These are phyloP conservation scores for Xiphydria camelus DNA, from an alignment of 2,888 invertebrate genomes.

Conservation along the genomic window DNA sequence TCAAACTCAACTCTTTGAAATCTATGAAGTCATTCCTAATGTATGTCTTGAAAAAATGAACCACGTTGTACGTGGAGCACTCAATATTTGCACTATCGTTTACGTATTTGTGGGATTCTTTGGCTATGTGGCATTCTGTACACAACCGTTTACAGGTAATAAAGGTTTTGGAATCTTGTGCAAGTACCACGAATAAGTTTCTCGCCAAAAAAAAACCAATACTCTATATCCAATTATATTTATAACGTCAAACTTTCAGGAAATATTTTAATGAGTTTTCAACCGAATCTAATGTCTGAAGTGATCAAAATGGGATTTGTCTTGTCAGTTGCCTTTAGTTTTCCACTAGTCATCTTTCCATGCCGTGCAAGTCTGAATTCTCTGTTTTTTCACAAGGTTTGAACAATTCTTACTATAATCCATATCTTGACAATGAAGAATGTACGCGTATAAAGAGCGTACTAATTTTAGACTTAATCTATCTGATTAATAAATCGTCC, in stretches of 20 bases:
- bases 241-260: no score
- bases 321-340: conserved; percentile 92
- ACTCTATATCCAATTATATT: no score
- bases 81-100: conserved; percentile 87
- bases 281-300: conserved; percentile 80
- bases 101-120: conserved; percentile 92
- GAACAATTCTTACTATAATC: no score
- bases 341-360: conserved; percentile 96
- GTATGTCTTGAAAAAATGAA: conserved; percentile 89
- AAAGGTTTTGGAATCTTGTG: no score
- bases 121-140: conserved; percentile 89
- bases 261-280: conserved; percentile 87
- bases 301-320: conserved; percentile 94
- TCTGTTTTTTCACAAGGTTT: conserved; percentile 81
- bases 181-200: no score
- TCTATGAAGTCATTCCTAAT: conserved; percentile 88
- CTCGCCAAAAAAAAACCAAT: no score
- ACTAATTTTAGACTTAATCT: no score
- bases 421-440: no score
- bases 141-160: conserved; percentile 73
- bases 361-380: conserved; percentile 93
- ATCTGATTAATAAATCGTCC: no score
- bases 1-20: conserved; percentile 94
- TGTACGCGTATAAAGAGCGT: no score
- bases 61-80: conserved; percentile 81